A percentile compares a stretch with the other conserved stretches of the same genome.
These are phyloP conservation scores for Ctenomys sociabilis DNA, from an alignment of 2,113 vertebrate species.

Conservation along the genomic window DNA sequence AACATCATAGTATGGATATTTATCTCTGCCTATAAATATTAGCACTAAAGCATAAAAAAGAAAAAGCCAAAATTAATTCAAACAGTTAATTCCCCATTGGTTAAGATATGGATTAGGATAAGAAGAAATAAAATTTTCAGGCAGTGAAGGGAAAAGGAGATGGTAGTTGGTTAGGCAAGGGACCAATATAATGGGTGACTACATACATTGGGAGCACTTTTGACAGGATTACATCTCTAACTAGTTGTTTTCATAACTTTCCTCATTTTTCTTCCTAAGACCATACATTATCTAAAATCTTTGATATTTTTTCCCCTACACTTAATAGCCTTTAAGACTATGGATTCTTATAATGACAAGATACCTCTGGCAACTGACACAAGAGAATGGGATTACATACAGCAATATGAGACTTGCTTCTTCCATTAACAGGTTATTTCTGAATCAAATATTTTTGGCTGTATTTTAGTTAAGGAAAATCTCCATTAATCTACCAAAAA, in stretches of 20 bases:
- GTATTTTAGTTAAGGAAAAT: slow-evolving; percentile 41
- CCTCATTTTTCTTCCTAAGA: slow-evolving; percentile 52
- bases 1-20: not conserved
- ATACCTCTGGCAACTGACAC: slow-evolving; percentile 11
- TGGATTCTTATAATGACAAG: not conserved
- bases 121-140: slow-evolving; percentile 13
- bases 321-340: slow-evolving; percentile 33
- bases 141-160: not conserved
- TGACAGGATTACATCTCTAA: not conserved
- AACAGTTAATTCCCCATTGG: not conserved
- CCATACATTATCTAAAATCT: slow-evolving; percentile 40
- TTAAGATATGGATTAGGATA: slow-evolving; percentile 22
- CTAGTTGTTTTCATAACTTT: slow-evolving; percentile 29
- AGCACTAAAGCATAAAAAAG: not conserved
- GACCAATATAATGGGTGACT: not conserved
- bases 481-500: not conserved
- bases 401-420: slow-evolving; percentile 10
- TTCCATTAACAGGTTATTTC: slow-evolving; percentile 47
- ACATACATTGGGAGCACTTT: not conserved
- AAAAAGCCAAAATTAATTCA: not conserved
- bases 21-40: slow-evolving; percentile 17
- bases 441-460: slow-evolving; percentile 16
- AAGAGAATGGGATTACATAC: slow-evolving; percentile 40
- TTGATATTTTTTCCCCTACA: slow-evolving; percentile 6
- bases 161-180: not conserved